A percentile compares a stretch with the other conserved stretches of the same genome.
These are phyloP conservation scores for Ceratina australensis DNA, from an alignment of 1,140 invertebrate genomes.

Conservation along the genomic window DNA sequence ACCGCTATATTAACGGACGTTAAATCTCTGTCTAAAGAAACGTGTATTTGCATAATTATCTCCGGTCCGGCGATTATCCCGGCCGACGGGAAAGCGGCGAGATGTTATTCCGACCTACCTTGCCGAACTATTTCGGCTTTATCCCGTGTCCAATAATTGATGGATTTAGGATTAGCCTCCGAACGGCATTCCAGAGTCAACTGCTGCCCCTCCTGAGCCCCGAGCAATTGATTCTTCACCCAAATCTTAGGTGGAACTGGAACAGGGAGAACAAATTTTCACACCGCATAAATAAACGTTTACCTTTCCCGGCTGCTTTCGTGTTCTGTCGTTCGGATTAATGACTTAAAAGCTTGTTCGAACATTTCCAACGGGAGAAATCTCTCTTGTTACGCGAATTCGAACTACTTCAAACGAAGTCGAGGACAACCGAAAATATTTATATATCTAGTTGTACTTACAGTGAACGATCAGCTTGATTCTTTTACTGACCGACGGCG, in stretches of 20 bases:
- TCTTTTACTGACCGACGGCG: conserved; percentile 92
- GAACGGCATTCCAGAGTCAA: conserved; percentile 90
- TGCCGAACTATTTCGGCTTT: conserved; percentile 88
- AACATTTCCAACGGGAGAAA: neutral
- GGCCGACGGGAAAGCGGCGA: neutral
- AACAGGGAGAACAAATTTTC: conserved; percentile 29
- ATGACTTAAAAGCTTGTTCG: neutral
- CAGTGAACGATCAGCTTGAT: conserved; percentile 93
- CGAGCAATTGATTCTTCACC: conserved; percentile 90
- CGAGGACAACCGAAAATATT: neutral
- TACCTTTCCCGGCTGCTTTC: neutral
- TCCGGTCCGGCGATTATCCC: neutral
- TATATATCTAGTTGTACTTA: conserved; percentile 82
- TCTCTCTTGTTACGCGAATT: neutral
- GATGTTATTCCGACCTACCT: conserved; percentile 78
- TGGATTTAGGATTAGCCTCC: conserved; percentile 92
- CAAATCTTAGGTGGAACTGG: conserved; percentile 90
- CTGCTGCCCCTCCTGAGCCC: conserved; percentile 86
- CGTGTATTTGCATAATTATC: neutral
- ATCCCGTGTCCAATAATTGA: conserved; percentile 91
- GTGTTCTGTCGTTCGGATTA: neutral
- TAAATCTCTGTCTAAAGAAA: too few species aligned
- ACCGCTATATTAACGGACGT: too few species aligned
- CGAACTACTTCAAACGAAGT: neutral
- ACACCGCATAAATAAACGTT: neutral